Conservation (phyloP, 1,140 invertebrate genomes). For the Drosophila equinoxialis region DNA sequence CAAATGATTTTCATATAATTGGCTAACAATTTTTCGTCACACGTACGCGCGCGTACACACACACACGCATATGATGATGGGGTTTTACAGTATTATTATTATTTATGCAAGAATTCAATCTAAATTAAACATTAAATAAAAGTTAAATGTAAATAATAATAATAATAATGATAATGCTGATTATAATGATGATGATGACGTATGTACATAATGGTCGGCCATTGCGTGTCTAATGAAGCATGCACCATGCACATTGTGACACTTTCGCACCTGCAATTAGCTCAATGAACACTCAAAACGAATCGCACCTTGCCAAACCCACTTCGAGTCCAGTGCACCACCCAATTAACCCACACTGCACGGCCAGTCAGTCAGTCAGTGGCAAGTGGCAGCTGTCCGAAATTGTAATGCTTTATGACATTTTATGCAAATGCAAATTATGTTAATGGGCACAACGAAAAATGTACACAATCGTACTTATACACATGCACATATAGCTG, state of each 20-base stretch:
- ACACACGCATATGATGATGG: neutral
- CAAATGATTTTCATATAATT: slow-evolving; percentile 8
- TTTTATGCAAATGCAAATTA: slow-evolving; percentile 81
- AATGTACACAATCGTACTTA: slow-evolving; percentile 27
- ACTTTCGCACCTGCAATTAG: slow-evolving; percentile 77
- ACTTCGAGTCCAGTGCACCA: slow-evolving; percentile 10
- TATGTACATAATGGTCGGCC: neutral
- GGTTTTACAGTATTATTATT: slow-evolving; percentile 17
- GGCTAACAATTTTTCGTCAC: slow-evolving; percentile 1
- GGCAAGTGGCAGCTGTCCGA: slow-evolving; percentile 54
- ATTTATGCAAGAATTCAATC: slow-evolving; percentile 54
- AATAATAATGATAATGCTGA: neutral
- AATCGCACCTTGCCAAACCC: neutral
- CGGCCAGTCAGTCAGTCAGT: slow-evolving; percentile 27
- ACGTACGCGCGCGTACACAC: neutral
- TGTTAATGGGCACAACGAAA: slow-evolving; percentile 68
- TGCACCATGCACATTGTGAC: slow-evolving; percentile 53
- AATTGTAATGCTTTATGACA: slow-evolving; percentile 77
- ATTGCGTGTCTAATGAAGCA: slow-evolving; percentile 52
- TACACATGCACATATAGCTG: slow-evolving; percentile 13
- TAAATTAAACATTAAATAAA: slow-evolving; percentile 49
- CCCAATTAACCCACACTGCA: too few species aligned
- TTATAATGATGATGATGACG: neutral
- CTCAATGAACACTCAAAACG: slow-evolving; percentile 40
- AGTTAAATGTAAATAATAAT: neutral